Evolutionary conservation across 2,888 invertebrate species (phyloP).

Genomic region (Poecilobothrus nobilitatus): DNA sequence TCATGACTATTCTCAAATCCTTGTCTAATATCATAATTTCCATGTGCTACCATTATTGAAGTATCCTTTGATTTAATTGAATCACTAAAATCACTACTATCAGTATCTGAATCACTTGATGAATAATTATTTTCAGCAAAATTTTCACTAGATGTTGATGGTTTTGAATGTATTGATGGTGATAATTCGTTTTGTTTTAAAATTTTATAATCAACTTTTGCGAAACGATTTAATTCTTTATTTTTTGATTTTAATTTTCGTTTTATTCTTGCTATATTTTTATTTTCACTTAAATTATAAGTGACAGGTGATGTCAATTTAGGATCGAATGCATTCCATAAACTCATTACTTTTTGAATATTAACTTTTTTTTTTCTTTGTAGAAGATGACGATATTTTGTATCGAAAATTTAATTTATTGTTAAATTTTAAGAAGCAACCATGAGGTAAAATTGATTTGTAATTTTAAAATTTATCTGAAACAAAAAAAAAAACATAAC

Average conservation of each 20-base stretch:
- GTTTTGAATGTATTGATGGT: background rate
- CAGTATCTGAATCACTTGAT: background rate
- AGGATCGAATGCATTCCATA: background rate
- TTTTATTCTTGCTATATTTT: background rate
- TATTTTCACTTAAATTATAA: background rate
- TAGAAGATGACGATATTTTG: too few relatives aligned
- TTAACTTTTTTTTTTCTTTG: background rate
- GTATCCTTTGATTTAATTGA: background rate
- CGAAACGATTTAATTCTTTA: background rate
- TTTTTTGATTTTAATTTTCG: background rate
- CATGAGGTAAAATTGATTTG: too few relatives aligned
- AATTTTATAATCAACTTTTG: background rate
- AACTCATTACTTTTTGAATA: background rate
- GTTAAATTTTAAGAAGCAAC: too few relatives aligned
- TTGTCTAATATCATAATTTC: constrained; percentile 4
- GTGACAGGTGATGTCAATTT: background rate
- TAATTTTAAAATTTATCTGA: too few relatives aligned
- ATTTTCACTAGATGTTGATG: too few relatives aligned
- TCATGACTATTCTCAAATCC: constrained; percentile 6
- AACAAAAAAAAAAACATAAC: too few relatives aligned
- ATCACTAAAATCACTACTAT: background rate
- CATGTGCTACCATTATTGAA: background rate
- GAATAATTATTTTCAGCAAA: background rate
- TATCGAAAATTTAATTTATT: too few relatives aligned
- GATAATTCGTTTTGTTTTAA: background rate